Conservation (phyloP, 2,888 invertebrate species). For the Napeogenes sylphis region DNA sequence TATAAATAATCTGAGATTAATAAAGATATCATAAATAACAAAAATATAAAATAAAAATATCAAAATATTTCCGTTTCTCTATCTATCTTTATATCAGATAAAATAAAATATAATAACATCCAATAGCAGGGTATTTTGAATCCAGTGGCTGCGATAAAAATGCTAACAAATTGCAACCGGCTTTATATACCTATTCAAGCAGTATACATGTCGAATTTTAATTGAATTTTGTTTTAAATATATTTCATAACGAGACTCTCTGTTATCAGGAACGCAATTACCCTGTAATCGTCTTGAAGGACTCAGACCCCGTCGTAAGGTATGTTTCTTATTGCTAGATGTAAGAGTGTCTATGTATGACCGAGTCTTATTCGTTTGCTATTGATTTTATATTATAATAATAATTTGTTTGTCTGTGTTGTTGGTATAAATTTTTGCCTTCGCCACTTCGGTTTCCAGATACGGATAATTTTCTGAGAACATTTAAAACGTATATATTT, state of each 20-base stretch:
- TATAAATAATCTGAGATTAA: neutral
- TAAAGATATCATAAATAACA: neutral
- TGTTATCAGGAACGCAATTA: slow-evolving; percentile 23
- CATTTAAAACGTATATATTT: no score
- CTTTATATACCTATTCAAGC: slow-evolving; percentile 36
- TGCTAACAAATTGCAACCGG: slow-evolving; percentile 33
- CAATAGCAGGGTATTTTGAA: slow-evolving; percentile 14
- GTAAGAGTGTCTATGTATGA: neutral
- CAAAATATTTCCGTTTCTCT: no score
- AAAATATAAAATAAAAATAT: neutral
- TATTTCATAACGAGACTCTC: slow-evolving; percentile 46
- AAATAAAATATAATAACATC: slow-evolving; percentile 3
- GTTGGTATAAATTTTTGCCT: neutral
- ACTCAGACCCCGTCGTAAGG: neutral
- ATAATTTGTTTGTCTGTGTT: neutral
- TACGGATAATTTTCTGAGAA: no score
- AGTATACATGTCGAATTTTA: slow-evolving; percentile 64
- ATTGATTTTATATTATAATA: neutral
- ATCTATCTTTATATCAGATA: neutral
- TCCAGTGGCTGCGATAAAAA: slow-evolving; percentile 31
- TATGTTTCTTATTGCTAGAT: slow-evolving; percentile 2
- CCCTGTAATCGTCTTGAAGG: slow-evolving; percentile 21
- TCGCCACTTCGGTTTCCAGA: neutral
- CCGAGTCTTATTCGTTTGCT: neutral
- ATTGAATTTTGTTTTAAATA: slow-evolving; percentile 63